Conservation (phyloP, 1,140 invertebrate species). For the Acromyrmex echinatior region DNA sequence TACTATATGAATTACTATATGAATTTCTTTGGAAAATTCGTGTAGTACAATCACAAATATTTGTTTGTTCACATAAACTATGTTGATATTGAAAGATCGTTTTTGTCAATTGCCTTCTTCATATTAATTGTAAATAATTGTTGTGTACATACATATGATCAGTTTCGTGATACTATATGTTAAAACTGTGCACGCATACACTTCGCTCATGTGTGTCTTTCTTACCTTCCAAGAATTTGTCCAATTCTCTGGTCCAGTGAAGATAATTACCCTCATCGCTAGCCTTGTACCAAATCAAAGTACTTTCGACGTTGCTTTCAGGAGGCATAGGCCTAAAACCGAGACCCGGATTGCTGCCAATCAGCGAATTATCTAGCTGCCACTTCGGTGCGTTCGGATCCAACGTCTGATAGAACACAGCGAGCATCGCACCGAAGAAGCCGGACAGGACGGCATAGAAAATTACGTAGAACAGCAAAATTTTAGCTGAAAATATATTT, state of each 20-base stretch:
- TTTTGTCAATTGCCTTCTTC: no score
- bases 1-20: no score
- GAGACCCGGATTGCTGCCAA: conserved; percentile 97
- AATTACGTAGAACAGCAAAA: conserved; percentile 97
- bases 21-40: no score
- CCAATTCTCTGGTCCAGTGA: conserved; percentile 92
- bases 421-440: conserved; percentile 96
- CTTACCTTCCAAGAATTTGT: conserved; percentile 91
- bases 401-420: conserved; percentile 97
- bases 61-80: no score
- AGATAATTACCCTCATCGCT: conserved; percentile 92
- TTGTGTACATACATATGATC: no score
- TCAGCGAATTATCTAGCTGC: conserved; percentile 93
- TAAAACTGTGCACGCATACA: neutral
- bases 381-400: conserved; percentile 95
- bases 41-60: no score
- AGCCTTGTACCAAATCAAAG: conserved; percentile 96
- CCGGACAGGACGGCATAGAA: conserved; percentile 95
- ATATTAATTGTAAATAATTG: no score
- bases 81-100: no score
- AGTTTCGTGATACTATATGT: neutral
- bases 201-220: neutral
- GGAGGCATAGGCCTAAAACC: conserved; percentile 97
- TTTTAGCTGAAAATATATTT: conserved; percentile 91
- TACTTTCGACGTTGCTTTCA: conserved; percentile 95